phyloP scores from a whole-genome alignment of 2,888 invertebrate species.

The Abrostola triplasia region DNA sequence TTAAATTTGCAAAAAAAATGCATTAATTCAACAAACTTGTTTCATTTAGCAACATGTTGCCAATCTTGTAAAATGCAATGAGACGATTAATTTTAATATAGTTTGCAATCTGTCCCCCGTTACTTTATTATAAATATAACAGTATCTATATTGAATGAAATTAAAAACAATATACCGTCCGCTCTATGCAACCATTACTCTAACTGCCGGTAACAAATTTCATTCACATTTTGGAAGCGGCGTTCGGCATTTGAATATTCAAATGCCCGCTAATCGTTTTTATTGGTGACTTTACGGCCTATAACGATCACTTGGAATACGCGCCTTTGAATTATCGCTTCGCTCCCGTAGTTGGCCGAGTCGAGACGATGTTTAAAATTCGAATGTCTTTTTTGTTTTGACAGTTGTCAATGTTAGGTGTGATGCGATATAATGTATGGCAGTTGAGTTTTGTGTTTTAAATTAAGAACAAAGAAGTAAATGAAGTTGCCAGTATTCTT shows the following conservation, averaged over 20 bases:
- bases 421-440: background rate
- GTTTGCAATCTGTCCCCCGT: too few relatives aligned
- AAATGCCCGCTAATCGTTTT: slow-evolving; percentile 83
- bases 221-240: slow-evolving; percentile 74
- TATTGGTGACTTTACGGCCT: slow-evolving; percentile 85
- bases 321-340: slow-evolving; percentile 69
- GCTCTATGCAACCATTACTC: slow-evolving; percentile 41
- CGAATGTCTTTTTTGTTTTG: slow-evolving; percentile 41
- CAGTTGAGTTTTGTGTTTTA: background rate
- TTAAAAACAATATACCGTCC: slow-evolving; percentile 15
- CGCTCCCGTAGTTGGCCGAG: slow-evolving; percentile 58
- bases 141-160: slow-evolving; percentile 6
- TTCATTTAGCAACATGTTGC: too few relatives aligned
- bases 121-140: too few relatives aligned
- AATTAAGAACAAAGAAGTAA: background rate
- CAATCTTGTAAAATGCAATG: too few relatives aligned
- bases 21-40: too few relatives aligned
- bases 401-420: slow-evolving; percentile 26
- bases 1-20: too few relatives aligned
- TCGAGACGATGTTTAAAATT: slow-evolving; percentile 53
- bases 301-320: slow-evolving; percentile 79
- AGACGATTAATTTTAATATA: too few relatives aligned
- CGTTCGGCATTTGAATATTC: slow-evolving; percentile 82
- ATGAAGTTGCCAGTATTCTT: background rate
- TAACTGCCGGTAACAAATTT: slow-evolving; percentile 57